These are phyloP conservation scores for Spodoptera litura DNA, from an alignment of 1,140 invertebrate genomes.

Conservation along the genomic window DNA sequence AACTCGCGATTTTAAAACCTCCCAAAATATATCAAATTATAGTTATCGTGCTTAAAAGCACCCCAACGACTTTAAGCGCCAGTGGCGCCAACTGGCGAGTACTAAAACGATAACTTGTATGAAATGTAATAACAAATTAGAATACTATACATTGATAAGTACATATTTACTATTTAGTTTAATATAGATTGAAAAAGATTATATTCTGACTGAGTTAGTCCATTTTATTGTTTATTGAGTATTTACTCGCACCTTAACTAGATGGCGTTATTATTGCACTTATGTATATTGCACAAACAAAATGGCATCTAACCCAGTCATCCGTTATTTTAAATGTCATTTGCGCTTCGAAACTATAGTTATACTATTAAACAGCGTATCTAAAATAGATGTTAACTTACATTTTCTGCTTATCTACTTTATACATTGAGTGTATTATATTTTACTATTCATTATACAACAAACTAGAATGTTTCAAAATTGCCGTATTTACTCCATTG, in stretches of 20 bases:
- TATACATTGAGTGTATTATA: not conserved
- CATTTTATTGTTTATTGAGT: not conserved
- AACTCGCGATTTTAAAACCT: not conserved
- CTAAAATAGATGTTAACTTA: constrained; percentile 59
- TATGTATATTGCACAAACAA: not conserved
- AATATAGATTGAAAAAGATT: constrained; percentile 33
- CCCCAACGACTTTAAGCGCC: not conserved
- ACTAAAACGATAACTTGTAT: too few relatives aligned
- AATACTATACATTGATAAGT: not conserved
- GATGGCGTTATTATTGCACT: not conserved
- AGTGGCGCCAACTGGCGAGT: not conserved
- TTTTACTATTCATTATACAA: not conserved
- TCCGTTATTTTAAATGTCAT: constrained; percentile 55
- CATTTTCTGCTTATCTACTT: constrained; percentile 33
- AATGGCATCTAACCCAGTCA: constrained; percentile 3
- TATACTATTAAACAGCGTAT: constrained; percentile 53
- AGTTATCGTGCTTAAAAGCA: not conserved
- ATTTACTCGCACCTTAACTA: not conserved
- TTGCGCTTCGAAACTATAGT: constrained; percentile 52
- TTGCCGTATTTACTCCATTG: not conserved
- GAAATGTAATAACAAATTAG: too few relatives aligned
- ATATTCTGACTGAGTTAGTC: not conserved
- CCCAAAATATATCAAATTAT: not conserved
- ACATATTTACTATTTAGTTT: not conserved
- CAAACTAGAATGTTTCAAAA: not conserved